Percentiles rank a stretch among this genome's conserved stretches.
Conservation (phyloP, 2,797 vertebrate genomes). For the Furcifer pardalis region DNA sequence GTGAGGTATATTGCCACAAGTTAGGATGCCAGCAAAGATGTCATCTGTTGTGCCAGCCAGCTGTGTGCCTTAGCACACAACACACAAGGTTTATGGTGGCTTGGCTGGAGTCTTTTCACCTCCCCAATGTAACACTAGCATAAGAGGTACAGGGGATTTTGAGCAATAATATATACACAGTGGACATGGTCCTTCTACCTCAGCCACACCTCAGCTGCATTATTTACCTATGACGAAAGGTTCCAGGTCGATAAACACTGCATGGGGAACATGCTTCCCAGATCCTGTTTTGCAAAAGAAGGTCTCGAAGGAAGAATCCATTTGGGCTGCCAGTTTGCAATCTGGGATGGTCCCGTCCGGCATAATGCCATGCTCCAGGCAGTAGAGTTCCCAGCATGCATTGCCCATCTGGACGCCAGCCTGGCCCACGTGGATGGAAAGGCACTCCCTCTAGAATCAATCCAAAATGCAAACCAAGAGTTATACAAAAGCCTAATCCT, state of each 20-base stretch:
- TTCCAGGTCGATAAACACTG: slow-evolving; percentile 66
- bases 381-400: slow-evolving; percentile 8
- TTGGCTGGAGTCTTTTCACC: too few relatives aligned
- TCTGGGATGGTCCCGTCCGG: neutral
- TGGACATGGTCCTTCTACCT: too few relatives aligned
- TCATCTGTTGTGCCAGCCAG: too few relatives aligned
- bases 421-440: slow-evolving; percentile 14
- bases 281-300: slow-evolving; percentile 23
- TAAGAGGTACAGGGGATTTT: too few relatives aligned
- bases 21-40: too few relatives aligned
- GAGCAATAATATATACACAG: too few relatives aligned
- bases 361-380: neutral
- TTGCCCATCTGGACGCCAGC: slow-evolving; percentile 18
- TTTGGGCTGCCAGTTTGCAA: fast-evolving
- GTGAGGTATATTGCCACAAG: too few relatives aligned
- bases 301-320: neutral
- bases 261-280: slow-evolving; percentile 64
- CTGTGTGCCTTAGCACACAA: too few relatives aligned
- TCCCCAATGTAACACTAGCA: too few relatives aligned
- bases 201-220: neutral
- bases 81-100: too few relatives aligned
- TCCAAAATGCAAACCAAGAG: neutral
- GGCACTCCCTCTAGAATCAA: slow-evolving; percentile 11
- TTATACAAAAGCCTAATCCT: too few relatives aligned
- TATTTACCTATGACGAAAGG: slow-evolving; percentile 58